A percentile compares a stretch with the other conserved stretches of the same genome.
Evolutionary conservation across 2,113 vertebrate genomes (phyloP).

Genomic region (Thalassoma bifasciatum): DNA sequence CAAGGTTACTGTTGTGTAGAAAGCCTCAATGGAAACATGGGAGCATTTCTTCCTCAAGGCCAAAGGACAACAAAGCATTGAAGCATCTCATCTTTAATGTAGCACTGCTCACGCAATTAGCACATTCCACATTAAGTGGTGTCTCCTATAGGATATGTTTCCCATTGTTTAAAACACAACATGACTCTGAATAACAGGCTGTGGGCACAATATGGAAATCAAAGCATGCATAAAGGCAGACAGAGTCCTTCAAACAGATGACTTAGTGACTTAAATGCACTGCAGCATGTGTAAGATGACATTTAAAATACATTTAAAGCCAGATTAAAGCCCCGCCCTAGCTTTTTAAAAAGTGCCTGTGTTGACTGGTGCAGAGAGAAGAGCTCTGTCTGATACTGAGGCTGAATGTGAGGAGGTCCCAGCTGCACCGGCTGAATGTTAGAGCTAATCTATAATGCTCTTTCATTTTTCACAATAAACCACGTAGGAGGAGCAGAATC

Average conservation of each 20-base stretch:
- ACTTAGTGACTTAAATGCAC: background rate
- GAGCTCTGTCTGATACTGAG: background rate
- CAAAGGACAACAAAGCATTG: background rate
- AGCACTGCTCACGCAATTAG: no score
- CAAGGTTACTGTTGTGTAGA: background rate
- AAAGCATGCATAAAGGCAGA: no score
- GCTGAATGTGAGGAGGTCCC: slow-evolving; percentile 1
- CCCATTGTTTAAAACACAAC: no score
- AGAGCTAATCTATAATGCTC: slow-evolving; percentile 28
- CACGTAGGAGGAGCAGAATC: background rate
- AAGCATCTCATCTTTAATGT: background rate
- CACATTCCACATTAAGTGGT: background rate
- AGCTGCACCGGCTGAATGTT: slow-evolving; percentile 2
- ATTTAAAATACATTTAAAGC: background rate
- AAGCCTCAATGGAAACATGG: background rate
- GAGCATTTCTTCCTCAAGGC: background rate
- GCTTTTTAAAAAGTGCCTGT: background rate
- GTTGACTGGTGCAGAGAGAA: background rate
- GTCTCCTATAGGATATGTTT: no score
- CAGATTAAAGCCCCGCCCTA: background rate
- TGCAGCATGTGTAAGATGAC: background rate
- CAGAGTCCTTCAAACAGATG: background rate
- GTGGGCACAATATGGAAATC: no score
- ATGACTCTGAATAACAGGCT: no score
- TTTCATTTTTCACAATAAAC: slow-evolving; percentile 29